Base-by-base conservation (phyloP, 2,797 vertebrate species). In the Rhynchotus rufescens region DNA sequence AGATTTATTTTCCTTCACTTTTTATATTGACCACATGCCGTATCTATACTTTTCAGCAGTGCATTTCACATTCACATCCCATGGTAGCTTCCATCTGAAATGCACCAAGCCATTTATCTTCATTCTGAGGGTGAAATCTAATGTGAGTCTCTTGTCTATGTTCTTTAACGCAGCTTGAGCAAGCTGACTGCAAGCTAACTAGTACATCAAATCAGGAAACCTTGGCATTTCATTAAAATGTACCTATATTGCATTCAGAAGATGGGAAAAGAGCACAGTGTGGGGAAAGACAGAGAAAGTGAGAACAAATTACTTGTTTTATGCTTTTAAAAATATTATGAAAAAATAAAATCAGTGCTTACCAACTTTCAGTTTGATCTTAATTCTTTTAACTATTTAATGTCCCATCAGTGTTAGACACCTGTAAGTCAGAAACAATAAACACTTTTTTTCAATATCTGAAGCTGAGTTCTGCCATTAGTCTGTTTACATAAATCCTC, bases 31-130 rank as follows among this genome's bases (percentile, higher is more conserved):
- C 73, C 36, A 40, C 28, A 51, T n/a, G 38, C 42, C n/a, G 30
- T 65, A 62, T 76, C 51, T 66, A 7, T 65, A 59, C 57, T 88
- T 91, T 83, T 86, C 76, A 81, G 26, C 51, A 76, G 60, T 86
- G 47, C 15, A 88, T 96, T 97, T 89, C 80, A 69, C 44, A 51
- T 95, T 97, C 95, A 85, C 57, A 79, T 93, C 78, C 84, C 65
- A 90, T 88, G 95, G 94, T 77, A 95, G 67, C 81, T 95, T 90
- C 59, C 36, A 72, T 71, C 74, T 92, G 72, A 94, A 94, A 72
- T 74, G 28, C 52, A 60, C 67, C 28, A 82, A 82, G 80, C 80
- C 96, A 97, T 98, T 98, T 96, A 94, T 98, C 98, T 98, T 97
- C 95, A 97, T 98, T 98, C 84, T 83, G 56, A 82, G 60, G 84